Base-by-base conservation (phyloP, 1,140 invertebrate genomes). In the Neotoxoptera formosana region DNA sequence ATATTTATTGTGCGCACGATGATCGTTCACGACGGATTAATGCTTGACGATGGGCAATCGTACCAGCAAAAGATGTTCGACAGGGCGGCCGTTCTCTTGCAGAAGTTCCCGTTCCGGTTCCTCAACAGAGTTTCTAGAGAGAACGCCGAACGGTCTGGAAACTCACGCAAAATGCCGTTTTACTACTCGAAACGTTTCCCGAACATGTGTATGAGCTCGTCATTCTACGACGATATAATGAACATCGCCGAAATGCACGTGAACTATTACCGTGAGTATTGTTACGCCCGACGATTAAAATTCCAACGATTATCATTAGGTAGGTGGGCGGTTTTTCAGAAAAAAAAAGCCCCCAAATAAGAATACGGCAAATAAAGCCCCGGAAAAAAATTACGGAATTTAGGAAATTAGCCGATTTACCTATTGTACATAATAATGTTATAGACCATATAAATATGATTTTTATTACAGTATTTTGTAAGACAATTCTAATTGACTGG, bases 151-250 rank as follows among this genome's bases (percentile, higher is more conserved):
- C 51, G 23, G 21, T 25, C 48, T 2, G 21, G 81, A 0, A 45
- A 36, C 9, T n/a, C 91, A 7, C 48, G 21, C 9, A 53, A 45
- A 25, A 93, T 56, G 91, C 36, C 56, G 4, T 56, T 47, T 93
- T 56, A 56, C n/a, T 86, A 93, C 11, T 93, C 91, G 20, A 84
- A 93, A 51, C 45, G 91, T 41, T 93, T 93, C 1, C 91, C 91
- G 11, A 86, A 93, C 14, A 93, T 93, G 91, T 86, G 23, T 56
- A 45, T n/a, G 48, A 93, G 76, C 11, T 56, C 81, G 7, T 56
- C 48, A 4, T 93, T 93, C 30, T 93, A 93, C 48, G 48, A 93
- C 1, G 91, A 93, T 7, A 21, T 93, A 20, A 86, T 86, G 81
- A 45, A 30, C 2, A 93, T 93, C 6, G 48, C 91, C 6, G 48